Conservation (phyloP, 2,888 invertebrate genomes). For the Nudaria mundana region DNA sequence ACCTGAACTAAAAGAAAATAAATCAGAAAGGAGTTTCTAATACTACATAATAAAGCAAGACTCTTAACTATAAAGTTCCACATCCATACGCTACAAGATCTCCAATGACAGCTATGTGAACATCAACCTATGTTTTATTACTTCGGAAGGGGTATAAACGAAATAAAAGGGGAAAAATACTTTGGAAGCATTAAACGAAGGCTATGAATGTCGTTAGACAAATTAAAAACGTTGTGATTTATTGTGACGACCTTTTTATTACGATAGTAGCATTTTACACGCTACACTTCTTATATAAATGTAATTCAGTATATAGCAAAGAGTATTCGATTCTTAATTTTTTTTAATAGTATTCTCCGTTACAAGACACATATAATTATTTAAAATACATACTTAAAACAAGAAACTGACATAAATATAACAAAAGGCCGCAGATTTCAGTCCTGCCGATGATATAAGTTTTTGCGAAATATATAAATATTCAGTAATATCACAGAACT, state of each 20-base stretch:
- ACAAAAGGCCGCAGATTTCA: too few species aligned
- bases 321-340: too few species aligned
- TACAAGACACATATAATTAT: too few species aligned
- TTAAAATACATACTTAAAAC: too few species aligned
- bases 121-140: constrained; percentile 58
- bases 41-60: constrained; percentile 18
- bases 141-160: constrained; percentile 47
- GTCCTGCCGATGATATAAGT: too few species aligned
- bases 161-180: constrained; percentile 58
- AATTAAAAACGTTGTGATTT: constrained; percentile 66
- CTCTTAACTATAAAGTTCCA: constrained; percentile 26
- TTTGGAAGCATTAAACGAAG: constrained; percentile 52
- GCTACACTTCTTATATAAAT: constrained; percentile 6
- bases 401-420: too few species aligned
- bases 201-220: constrained; percentile 53
- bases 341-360: too few species aligned
- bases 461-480: too few species aligned
- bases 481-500: too few species aligned
- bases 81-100: constrained; percentile 33
- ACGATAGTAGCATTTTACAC: constrained; percentile 36
- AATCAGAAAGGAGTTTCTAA: constrained; percentile 6
- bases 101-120: constrained; percentile 43
- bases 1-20: constrained; percentile 2
- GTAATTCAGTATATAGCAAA: too few species aligned
- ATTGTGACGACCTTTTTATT: constrained; percentile 40